A percentile compares a stretch with the other conserved stretches of the same genome.
Evolutionary conservation across 2,888 invertebrate species (phyloP).

Genomic region (Cremastinae sp.): DNA sequence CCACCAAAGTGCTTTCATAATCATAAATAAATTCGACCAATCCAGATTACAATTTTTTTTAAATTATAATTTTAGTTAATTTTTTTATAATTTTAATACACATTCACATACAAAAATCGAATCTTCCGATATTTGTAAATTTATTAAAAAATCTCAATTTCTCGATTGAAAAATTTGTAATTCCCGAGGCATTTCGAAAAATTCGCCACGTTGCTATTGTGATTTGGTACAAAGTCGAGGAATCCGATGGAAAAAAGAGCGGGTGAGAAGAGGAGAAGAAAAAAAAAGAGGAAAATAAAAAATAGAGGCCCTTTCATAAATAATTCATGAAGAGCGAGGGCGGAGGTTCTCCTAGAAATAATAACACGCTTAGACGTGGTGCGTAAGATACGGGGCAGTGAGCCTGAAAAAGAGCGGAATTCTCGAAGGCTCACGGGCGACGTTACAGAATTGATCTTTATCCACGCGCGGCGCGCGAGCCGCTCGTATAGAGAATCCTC

Average conservation of each 20-base stretch:
- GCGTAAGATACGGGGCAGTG: conserved; percentile 15
- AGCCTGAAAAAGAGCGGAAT: conserved; percentile 23
- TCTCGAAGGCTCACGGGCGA: conserved; percentile 32
- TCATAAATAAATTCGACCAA: too few species aligned
- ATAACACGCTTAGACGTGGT: conserved; percentile 58
- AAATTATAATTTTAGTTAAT: too few species aligned
- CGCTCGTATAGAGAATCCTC: not conserved
- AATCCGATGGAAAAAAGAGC: conserved; percentile 7
- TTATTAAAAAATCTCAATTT: not conserved
- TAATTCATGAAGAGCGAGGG: conserved; percentile 66
- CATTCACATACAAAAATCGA: too few species aligned
- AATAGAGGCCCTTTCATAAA: conserved; percentile 60
- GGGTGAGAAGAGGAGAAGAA: conserved; percentile 13
- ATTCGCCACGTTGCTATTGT: not conserved
- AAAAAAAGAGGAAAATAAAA: conserved; percentile 20
- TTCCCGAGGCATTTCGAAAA: not conserved
- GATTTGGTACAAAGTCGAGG: not conserved
- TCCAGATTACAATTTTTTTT: too few species aligned
- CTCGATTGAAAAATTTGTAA: not conserved
- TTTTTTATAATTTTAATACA: too few species aligned
- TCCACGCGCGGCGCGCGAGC: conserved; percentile 41
- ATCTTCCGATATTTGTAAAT: too few species aligned
- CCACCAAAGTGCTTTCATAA: too few species aligned
- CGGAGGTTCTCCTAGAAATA: conserved; percentile 65
- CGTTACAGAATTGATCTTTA: conserved; percentile 52